Percentiles rank a stretch among this genome's conserved stretches.
These are phyloP conservation scores for Stenolophus ochropezus DNA, from an alignment of 2,888 invertebrate genomes.

Conservation along the genomic window DNA sequence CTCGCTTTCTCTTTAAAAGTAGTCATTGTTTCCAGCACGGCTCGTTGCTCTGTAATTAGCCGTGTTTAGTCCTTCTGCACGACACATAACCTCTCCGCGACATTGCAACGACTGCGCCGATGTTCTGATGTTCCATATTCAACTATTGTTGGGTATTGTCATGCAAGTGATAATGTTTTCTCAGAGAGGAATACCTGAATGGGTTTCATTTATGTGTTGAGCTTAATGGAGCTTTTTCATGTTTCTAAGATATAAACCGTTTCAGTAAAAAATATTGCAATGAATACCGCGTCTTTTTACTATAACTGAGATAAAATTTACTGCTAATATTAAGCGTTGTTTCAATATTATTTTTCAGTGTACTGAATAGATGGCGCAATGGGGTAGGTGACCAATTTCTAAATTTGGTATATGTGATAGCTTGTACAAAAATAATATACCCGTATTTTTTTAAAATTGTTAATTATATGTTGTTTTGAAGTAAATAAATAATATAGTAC, in stretches of 20 bases:
- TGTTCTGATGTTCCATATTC: background rate
- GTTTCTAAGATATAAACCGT: background rate
- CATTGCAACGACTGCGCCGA: background rate
- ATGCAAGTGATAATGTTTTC: background rate
- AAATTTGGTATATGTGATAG: too few species aligned
- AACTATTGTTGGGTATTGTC: background rate
- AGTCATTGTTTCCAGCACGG: constrained; percentile 14
- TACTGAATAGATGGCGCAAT: too few species aligned
- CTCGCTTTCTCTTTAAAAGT: constrained; percentile 20
- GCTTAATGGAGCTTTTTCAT: background rate
- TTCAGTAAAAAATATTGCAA: too few species aligned
- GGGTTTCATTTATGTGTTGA: background rate
- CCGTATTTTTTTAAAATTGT: too few species aligned
- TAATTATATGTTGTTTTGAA: too few species aligned
- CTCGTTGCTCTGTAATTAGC: constrained; percentile 27
- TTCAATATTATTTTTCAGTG: too few species aligned
- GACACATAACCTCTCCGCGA: background rate
- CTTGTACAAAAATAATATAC: too few species aligned
- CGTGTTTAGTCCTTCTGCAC: background rate
- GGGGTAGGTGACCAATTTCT: too few species aligned
- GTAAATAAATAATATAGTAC: too few species aligned
- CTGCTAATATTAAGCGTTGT: too few species aligned
- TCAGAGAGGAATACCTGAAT: background rate
- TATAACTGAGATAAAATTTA: too few species aligned
- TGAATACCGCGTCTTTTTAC: too few species aligned